phyloP scores from a whole-genome alignment of 1,140 invertebrate species.

The Pogonomyrmex californicus region DNA sequence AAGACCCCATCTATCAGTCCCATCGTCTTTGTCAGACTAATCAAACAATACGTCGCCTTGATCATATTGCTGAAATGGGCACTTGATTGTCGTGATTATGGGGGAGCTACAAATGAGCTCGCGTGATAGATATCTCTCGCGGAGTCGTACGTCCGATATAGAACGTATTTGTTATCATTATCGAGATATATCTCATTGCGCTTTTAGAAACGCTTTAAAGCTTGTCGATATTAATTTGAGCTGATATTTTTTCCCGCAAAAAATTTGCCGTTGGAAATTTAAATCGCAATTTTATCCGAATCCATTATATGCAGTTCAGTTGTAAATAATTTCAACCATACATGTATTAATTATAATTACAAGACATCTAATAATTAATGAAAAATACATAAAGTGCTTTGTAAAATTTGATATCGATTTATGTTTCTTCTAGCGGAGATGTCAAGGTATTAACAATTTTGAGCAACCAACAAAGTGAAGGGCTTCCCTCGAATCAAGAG shows the following conservation, averaged over 20 bases:
- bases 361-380: not conserved
- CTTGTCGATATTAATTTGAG: not conserved
- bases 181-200: not conserved
- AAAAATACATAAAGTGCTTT: not conserved
- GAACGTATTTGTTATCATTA: constrained; percentile 5
- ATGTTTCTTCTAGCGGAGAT: not conserved
- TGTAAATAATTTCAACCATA: not conserved
- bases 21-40: constrained; percentile 55
- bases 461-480: constrained; percentile 19
- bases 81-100: constrained; percentile 67
- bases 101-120: constrained; percentile 21
- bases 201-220: not conserved
- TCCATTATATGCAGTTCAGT: not conserved
- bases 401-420: not conserved
- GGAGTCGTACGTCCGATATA: constrained; percentile 23
- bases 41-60: constrained; percentile 61
- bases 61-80: constrained; percentile 61
- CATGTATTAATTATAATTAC: not conserved
- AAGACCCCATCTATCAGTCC: constrained; percentile 37
- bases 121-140: constrained; percentile 30
- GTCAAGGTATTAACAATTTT: constrained; percentile 5
- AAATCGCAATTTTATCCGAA: not conserved
- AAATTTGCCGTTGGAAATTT: not conserved
- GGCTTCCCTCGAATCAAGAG: constrained; percentile 11
- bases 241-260: not conserved